A percentile compares a stretch with the other conserved stretches of the same genome.
phyloP scores from a whole-genome alignment of 2,113 vertebrate genomes.

The Sciurus niger region DNA sequence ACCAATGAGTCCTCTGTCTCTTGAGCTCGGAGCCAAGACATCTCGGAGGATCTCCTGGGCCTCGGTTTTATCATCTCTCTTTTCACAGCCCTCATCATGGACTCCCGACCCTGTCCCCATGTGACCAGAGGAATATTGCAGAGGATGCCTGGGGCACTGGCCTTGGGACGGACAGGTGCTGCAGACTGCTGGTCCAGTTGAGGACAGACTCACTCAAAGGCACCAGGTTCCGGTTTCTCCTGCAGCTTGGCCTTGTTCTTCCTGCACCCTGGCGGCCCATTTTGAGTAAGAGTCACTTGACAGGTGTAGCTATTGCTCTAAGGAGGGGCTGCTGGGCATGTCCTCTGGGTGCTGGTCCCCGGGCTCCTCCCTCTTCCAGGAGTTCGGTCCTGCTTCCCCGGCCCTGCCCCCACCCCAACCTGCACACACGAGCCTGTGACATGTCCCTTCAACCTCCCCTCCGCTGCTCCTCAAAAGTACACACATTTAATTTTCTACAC shows the following conservation, averaged over 20 bases:
- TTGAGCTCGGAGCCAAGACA: not conserved
- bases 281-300: not conserved
- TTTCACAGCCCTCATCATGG: fast-evolving
- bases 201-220: not conserved
- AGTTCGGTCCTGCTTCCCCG: not conserved
- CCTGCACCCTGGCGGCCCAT: not conserved
- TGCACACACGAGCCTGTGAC: not conserved
- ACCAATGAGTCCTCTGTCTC: not conserved
- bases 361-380: fast-evolving
- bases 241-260: fast-evolving
- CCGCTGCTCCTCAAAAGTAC: not conserved
- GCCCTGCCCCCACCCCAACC: fast-evolving
- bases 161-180: fast-evolving
- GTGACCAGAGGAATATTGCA: not conserved
- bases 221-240: fast-evolving
- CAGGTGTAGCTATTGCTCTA: no score
- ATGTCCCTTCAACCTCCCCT: not conserved
- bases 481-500: conserved; percentile 72
- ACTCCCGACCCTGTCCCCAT: fast-evolving
- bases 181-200: fast-evolving
- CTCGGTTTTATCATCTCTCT: not conserved
- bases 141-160: fast-evolving
- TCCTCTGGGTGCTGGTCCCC: not conserved
- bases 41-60: no score
- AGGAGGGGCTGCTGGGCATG: no score